Evolutionary conservation across 2,888 invertebrate genomes (phyloP).

Genomic region (Masnerella sp.): DNA sequence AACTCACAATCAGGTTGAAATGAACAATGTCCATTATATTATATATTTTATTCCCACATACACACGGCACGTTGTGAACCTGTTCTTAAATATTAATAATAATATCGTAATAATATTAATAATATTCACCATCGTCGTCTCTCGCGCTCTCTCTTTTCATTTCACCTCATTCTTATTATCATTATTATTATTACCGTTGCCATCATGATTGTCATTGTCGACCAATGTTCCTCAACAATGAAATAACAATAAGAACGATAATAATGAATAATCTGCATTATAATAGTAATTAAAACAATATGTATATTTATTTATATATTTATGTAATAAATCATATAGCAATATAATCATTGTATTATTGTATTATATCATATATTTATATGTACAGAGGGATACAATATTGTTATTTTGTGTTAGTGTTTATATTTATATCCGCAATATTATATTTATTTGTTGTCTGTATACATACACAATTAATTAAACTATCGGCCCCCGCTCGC

Average conservation of each 20-base stretch:
- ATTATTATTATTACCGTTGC: conserved; percentile 64
- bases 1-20: conserved; percentile 79
- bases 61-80: conserved; percentile 95
- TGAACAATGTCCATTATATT: conserved; percentile 94
- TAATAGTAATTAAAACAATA: conserved; percentile 73
- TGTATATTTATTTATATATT: conserved; percentile 65
- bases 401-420: conserved; percentile 70
- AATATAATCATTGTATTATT: conserved; percentile 75
- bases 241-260: conserved; percentile 63
- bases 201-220: conserved; percentile 66
- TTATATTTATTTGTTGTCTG: conserved; percentile 75
- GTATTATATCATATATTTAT: conserved; percentile 75
- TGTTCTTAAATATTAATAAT: conserved; percentile 85
- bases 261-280: conserved; percentile 69
- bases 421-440: conserved; percentile 76
- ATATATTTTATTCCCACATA: conserved; percentile 89
- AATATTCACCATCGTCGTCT: conserved; percentile 66
- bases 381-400: conserved; percentile 77
- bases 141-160: conserved; percentile 44
- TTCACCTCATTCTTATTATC: conserved; percentile 58
- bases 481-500: conserved; percentile 72
- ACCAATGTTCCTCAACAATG: conserved; percentile 59
- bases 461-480: conserved; percentile 77
- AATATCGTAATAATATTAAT: conserved; percentile 76
- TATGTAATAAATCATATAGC: conserved; percentile 76